A percentile compares a stretch with the other conserved stretches of the same genome.
These are phyloP conservation scores for Pseudococcus jackbeardsleyi DNA, from an alignment of 2,888 invertebrate species.

Conservation along the genomic window DNA sequence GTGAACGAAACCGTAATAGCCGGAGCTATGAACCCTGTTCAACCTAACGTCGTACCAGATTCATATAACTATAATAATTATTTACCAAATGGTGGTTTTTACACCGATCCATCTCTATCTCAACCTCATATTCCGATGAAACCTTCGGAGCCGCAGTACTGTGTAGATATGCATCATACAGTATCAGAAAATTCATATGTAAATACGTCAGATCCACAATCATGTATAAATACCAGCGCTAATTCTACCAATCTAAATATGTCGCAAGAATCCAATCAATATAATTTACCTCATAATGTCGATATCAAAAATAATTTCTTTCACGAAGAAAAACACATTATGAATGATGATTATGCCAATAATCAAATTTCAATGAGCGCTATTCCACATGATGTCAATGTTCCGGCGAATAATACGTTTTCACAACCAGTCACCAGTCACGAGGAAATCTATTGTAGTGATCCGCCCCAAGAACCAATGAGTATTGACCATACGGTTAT, in stretches of 20 bases:
- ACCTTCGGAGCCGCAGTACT: background rate
- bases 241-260: background rate
- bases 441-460: background rate
- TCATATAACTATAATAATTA: slow-evolving; percentile 39
- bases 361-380: slow-evolving; percentile 11
- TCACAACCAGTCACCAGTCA: background rate
- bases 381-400: background rate
- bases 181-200: slow-evolving; percentile 11
- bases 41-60: background rate
- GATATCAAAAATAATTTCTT: slow-evolving; percentile 23
- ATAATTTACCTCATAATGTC: background rate
- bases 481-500: background rate
- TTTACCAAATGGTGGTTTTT: background rate
- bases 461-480: background rate
- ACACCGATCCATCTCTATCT: background rate
- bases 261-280: background rate
- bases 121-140: background rate
- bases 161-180: background rate
- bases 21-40: background rate
- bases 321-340: slow-evolving; percentile 18
- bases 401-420: background rate
- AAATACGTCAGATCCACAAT: slow-evolving; percentile 23
- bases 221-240: background rate
- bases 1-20: background rate
- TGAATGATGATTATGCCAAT: background rate